A percentile compares a stretch with the other conserved stretches of the same genome.
phyloP scores from a whole-genome alignment of 2,113 vertebrate species.

The Loxodonta africana region DNA sequence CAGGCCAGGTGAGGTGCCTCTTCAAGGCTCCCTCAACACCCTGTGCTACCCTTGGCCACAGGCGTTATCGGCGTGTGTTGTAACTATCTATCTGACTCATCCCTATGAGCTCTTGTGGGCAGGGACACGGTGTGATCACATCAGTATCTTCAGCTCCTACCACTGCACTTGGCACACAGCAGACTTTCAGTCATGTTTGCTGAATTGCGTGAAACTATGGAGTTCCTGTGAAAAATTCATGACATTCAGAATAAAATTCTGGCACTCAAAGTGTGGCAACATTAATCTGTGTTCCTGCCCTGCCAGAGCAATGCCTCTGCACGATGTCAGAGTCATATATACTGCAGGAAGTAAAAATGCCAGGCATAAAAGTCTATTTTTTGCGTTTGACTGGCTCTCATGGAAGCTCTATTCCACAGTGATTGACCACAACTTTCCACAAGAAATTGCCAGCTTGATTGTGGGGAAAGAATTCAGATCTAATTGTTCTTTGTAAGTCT shows the following conservation, averaged over 20 bases:
- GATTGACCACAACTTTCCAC: constrained; percentile 86
- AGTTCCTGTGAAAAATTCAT: constrained; percentile 84
- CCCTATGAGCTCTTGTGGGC: background rate
- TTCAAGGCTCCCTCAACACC: background rate
- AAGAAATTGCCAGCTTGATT: constrained; percentile 87
- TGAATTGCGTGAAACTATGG: constrained; percentile 66
- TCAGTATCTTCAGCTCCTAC: constrained; percentile 7
- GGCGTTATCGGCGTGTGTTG: background rate
- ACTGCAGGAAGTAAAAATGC: constrained; percentile 85
- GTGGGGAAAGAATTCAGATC: constrained; percentile 87
- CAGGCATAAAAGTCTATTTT: constrained; percentile 87
- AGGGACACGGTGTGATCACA: background rate
- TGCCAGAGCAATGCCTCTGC: constrained; percentile 74
- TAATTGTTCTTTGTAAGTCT: constrained; percentile 90
- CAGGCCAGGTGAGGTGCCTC: background rate
- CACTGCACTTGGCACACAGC: constrained; percentile 53
- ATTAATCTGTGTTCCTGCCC: constrained; percentile 91
- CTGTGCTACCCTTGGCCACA: background rate
- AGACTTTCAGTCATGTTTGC: constrained; percentile 64
- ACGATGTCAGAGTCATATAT: constrained; percentile 83
- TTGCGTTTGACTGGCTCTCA: constrained; percentile 84
- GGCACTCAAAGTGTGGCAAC: constrained; percentile 90
- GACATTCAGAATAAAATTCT: constrained; percentile 91
- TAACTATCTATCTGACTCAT: background rate
- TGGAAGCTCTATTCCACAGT: constrained; percentile 84